A percentile compares a stretch with the other conserved stretches of the same genome.
Conservation (phyloP, 1,140 invertebrate genomes). For the Diorhabda elongata region DNA sequence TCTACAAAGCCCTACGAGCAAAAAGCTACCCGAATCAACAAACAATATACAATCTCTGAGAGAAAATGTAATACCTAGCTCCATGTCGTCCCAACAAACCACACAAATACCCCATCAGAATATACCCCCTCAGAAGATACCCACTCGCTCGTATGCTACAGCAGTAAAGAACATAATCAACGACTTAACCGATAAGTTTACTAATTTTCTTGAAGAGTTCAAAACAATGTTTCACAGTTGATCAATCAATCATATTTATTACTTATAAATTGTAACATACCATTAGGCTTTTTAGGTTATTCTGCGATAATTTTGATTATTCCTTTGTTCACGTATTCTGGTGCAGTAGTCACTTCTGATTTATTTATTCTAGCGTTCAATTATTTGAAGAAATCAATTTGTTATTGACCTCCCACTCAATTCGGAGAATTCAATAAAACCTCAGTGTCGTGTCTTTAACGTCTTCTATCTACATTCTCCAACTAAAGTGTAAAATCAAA, state of each 20-base stretch:
- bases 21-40: slow-evolving; percentile 15
- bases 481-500: no score
- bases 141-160: slow-evolving; percentile 4
- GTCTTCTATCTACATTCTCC: no score
- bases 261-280: no score
- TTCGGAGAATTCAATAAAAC: no score
- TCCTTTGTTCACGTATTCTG: no score
- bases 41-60: slow-evolving; percentile 5
- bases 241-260: slow-evolving; percentile 6
- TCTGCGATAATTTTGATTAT: no score
- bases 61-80: slow-evolving; percentile 5
- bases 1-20: slow-evolving; percentile 34
- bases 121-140: neutral
- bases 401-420: no score
- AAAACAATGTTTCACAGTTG: slow-evolving; percentile 21
- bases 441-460: no score
- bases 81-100: neutral
- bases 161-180: neutral
- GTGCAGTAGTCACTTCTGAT: no score
- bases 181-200: neutral
- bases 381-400: no score
- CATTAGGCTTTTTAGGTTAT: no score
- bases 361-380: no score
- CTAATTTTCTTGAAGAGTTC: slow-evolving; percentile 19
- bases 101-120: slow-evolving; percentile 5